Conservation (phyloP, 2,888 invertebrate species). For the Augiades crinisus region DNA sequence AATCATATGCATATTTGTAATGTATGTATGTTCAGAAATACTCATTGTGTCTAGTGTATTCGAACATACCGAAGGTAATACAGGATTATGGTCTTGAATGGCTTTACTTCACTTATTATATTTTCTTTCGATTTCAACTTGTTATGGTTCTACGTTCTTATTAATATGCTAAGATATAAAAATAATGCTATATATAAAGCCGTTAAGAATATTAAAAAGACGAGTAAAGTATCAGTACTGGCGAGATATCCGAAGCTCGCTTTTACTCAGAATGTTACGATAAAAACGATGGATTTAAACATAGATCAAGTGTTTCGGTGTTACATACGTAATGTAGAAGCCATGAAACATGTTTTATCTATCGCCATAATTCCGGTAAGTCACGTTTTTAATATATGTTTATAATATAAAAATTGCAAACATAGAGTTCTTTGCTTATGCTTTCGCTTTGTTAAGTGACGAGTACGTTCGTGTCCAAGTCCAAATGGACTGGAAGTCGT, state of each 20-base stretch:
- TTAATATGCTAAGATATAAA: constrained; percentile 3
- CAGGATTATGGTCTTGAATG: background rate
- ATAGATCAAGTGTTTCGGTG: background rate
- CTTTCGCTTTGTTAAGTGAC: too few relatives aligned
- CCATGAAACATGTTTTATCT: background rate
- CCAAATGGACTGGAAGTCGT: too few relatives aligned
- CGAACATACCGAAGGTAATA: background rate
- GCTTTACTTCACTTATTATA: background rate
- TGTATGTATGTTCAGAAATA: background rate
- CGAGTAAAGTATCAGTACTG: background rate
- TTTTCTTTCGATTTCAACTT: background rate
- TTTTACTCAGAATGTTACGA: background rate
- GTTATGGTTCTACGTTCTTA: constrained; percentile 1
- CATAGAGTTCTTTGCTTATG: too few relatives aligned
- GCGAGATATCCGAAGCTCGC: background rate
- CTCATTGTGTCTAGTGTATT: background rate
- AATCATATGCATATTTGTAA: background rate
- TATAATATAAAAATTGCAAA: too few relatives aligned
- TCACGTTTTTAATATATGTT: too few relatives aligned
- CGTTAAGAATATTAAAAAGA: background rate
- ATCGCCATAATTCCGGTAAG: background rate
- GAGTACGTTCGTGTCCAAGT: too few relatives aligned
- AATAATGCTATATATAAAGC: background rate
- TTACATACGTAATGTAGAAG: background rate
- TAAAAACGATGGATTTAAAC: background rate